Evolutionary conservation across 1,140 invertebrate genomes (phyloP), one percentile per base, ranked within the genome.

Genomic region (Magallana angulata): DNA sequence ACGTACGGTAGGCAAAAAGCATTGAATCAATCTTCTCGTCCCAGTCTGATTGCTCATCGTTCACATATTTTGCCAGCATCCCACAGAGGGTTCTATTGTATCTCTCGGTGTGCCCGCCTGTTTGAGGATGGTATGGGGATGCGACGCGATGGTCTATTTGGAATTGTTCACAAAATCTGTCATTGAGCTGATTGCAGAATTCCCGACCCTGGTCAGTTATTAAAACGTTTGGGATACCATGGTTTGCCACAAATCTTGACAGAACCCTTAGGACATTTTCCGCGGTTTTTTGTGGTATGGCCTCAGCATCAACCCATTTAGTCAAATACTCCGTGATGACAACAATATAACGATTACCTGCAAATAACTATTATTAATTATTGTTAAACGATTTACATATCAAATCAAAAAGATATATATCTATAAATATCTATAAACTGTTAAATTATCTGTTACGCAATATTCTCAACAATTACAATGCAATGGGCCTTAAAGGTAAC

Each of bases 11-110:
- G 6, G 86, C 89, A 76, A 89, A 84, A 48, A 87, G 30, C 9
- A 90, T 76, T n/a, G 18, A 85, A 11, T 48, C 71, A 57, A 90
- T 64, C 57, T 87, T 60, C 11, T 76, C 64, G 30, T 90, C 89
- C 89, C 89, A 84, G 24, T 87, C 85, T 14, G 81, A 57, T 7
- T 86, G 84, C 8, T 85, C 36, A 14, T 83, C 71, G 76, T 83
- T 80, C 1, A 89, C 86, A 76, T 84, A 80, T 48, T 84, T 60
- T 12, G 56, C 24, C 0, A 91, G 81, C 87, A 88, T 88, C 1
- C 82, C 57, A 48, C 56, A 86, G 7, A 91, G 68, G 48, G 90
- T 91, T 18, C 85, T 64, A 68, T 91, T 91, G 57, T 89, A 90
- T 82, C 91, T 57, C 84, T 92, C 91, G 12, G 87, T 89, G 68